Evolutionary conservation across 2,888 invertebrate species (phyloP).

Genomic region (Liodrosophila aerea): DNA sequence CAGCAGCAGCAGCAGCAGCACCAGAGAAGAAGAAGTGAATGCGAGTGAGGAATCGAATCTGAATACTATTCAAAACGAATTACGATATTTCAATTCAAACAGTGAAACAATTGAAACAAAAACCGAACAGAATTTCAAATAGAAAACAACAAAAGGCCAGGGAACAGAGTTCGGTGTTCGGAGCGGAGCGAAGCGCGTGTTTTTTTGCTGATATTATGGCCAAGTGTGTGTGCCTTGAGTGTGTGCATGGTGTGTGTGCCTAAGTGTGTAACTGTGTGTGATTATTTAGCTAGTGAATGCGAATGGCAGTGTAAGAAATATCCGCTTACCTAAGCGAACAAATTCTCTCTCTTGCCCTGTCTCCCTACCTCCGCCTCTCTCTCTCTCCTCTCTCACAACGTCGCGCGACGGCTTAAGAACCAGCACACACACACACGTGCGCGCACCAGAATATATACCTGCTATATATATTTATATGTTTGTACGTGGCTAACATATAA

Average conservation of each 20-base stretch:
- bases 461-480: constrained; percentile 21
- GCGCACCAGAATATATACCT: constrained; percentile 8
- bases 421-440: constrained; percentile 21
- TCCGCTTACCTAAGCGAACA: constrained; percentile 76
- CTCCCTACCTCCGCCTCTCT: too few species aligned
- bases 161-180: too few species aligned
- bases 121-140: constrained; percentile 22
- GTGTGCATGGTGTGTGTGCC: constrained; percentile 40
- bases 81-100: constrained; percentile 30
- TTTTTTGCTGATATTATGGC: constrained; percentile 47
- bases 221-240: constrained; percentile 34
- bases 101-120: constrained; percentile 28
- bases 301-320: constrained; percentile 62
- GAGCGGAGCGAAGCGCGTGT: constrained; percentile 37
- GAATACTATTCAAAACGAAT: constrained; percentile 19
- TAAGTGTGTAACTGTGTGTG: constrained; percentile 28
- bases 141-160: constrained; percentile 11
- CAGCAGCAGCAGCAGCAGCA: constrained; percentile 22
- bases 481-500: constrained; percentile 64
- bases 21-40: constrained; percentile 26
- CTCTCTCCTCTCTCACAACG: too few species aligned
- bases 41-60: constrained; percentile 30
- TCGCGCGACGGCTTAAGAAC: constrained; percentile 4
- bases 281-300: constrained; percentile 47
- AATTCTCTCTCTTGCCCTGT: constrained; percentile 50